These are phyloP conservation scores for Bambusicola thoracicus DNA, from an alignment of 2,113 vertebrate genomes.

Conservation along the genomic window DNA sequence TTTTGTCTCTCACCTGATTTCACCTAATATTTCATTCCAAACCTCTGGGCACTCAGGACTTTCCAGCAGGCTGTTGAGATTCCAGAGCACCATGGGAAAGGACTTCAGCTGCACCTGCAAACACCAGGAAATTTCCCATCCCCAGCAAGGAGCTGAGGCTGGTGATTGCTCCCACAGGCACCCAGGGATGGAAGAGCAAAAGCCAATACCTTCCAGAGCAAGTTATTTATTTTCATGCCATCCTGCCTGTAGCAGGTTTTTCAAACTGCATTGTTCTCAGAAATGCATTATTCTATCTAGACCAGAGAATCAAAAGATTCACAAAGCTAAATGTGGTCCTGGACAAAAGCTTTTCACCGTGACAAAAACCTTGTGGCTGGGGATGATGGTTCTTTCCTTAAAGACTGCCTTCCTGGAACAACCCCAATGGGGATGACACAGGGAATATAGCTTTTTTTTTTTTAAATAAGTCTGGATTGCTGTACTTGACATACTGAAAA, in stretches of 20 bases:
- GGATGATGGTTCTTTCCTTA: not conserved
- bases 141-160: not conserved
- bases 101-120: not conserved
- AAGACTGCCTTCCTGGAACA: not conserved
- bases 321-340: not conserved
- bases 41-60: not conserved
- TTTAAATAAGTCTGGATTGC: not conserved
- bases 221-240: not conserved
- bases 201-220: not conserved
- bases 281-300: not conserved
- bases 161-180: not conserved
- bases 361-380: not conserved
- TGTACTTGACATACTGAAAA: not conserved
- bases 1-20: not conserved
- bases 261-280: not conserved
- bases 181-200: not conserved
- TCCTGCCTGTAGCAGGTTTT: not conserved
- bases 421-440: not conserved
- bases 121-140: not conserved
- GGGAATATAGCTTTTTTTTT: not conserved
- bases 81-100: not conserved
- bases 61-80: not conserved
- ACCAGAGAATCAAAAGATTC: not conserved
- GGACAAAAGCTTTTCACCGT: not conserved
- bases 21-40: not conserved